Conservation (phyloP, 2,113 vertebrate genomes). For the Sebastes fasciatus region DNA sequence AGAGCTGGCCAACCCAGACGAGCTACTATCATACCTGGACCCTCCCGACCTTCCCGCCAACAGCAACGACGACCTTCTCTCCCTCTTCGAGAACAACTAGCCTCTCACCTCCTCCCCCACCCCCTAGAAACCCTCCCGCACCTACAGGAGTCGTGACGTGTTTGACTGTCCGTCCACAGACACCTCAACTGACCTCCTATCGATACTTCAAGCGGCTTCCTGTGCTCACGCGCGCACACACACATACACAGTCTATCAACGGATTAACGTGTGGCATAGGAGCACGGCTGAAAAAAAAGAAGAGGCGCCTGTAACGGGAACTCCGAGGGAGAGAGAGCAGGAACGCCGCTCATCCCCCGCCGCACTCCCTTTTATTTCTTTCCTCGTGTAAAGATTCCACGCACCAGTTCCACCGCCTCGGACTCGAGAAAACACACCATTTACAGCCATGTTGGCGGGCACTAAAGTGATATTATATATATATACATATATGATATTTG, state of each 20-base stretch:
- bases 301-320: slow-evolving; percentile 46
- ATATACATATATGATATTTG: slow-evolving; percentile 74
- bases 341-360: slow-evolving; percentile 75
- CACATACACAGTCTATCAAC: slow-evolving; percentile 34
- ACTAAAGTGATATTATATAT: slow-evolving; percentile 79
- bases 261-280: slow-evolving; percentile 51
- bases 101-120: slow-evolving; percentile 9
- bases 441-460: slow-evolving; percentile 83
- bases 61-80: slow-evolving; percentile 99
- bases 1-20: slow-evolving; percentile 97
- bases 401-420: slow-evolving; percentile 83
- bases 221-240: slow-evolving; percentile 38
- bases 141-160: slow-evolving; percentile 38
- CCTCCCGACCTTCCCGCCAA: slow-evolving; percentile 98
- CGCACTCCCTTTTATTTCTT: slow-evolving; percentile 71
- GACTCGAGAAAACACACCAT: slow-evolving; percentile 77
- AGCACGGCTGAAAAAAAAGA: slow-evolving; percentile 21
- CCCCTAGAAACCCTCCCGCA: slow-evolving; percentile 21
- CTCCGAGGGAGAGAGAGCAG: slow-evolving; percentile 49
- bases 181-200: slow-evolving; percentile 68
- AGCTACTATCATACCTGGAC: slow-evolving; percentile 97
- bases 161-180: slow-evolving; percentile 77
- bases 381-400: slow-evolving; percentile 85
- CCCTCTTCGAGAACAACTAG: slow-evolving; percentile 99
- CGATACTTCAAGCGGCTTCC: slow-evolving; percentile 63